Conservation (phyloP, 2,797 vertebrate genomes). For the Ctenochaetus hawaiiensis region DNA sequence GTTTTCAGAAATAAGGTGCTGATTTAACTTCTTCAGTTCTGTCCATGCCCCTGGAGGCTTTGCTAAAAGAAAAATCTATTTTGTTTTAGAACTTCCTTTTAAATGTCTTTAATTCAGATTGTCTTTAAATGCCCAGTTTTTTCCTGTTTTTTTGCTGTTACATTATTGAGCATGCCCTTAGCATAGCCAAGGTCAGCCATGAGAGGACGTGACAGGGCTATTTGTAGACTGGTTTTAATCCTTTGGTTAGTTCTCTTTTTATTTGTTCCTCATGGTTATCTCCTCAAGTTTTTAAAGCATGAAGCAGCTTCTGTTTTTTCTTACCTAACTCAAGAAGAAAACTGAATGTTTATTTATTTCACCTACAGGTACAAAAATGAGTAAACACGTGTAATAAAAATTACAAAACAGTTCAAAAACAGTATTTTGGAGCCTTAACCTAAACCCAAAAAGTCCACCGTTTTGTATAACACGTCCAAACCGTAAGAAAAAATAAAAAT, state of each 20-base stretch:
- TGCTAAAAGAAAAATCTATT: not conserved
- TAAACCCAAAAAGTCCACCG: no score
- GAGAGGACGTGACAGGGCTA: slow-evolving; percentile 6
- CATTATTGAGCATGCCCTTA: slow-evolving; percentile 1
- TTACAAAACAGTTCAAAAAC: no score
- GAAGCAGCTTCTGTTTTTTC: slow-evolving; percentile 19
- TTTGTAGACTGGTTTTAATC: not conserved
- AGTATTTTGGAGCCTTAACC: no score
- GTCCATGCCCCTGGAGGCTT: not conserved
- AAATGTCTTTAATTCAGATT: not conserved
- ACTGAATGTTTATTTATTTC: not conserved
- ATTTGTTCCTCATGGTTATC: not conserved
- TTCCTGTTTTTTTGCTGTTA: not conserved
- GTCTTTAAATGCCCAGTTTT: slow-evolving; percentile 4
- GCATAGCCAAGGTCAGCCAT: slow-evolving; percentile 4
- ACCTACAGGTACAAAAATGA: not conserved
- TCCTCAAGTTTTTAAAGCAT: slow-evolving; percentile 27
- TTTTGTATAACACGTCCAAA: no score
- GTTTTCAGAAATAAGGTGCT: slow-evolving; percentile 27
- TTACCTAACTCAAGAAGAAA: not conserved
- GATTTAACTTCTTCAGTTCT: not conserved
- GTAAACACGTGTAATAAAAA: not conserved
- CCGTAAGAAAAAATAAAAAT: no score
- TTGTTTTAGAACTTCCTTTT: not conserved
- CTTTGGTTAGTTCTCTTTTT: not conserved